A percentile compares a stretch with the other conserved stretches of the same genome.
Evolutionary conservation across 2,888 invertebrate species (phyloP).

Genomic region (Coenonympha glycerion): DNA sequence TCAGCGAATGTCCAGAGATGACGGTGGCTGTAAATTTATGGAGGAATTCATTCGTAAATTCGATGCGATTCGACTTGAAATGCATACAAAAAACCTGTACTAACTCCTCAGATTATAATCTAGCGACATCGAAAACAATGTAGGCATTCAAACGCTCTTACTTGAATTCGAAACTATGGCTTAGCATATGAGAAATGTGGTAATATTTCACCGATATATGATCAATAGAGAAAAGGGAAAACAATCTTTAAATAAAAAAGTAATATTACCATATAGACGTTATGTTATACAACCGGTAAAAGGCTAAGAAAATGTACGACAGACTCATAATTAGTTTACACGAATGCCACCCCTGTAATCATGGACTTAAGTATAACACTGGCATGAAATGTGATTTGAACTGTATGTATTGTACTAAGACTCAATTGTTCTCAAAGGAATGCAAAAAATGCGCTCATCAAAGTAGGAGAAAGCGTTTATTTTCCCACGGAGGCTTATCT

Average conservation of each 20-base stretch:
- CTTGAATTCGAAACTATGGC: slow-evolving; percentile 17
- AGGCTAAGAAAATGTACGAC: slow-evolving; percentile 3
- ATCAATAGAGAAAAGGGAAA: slow-evolving; percentile 36
- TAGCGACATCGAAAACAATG: too few species aligned
- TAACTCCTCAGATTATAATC: too few species aligned
- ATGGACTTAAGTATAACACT: background rate
- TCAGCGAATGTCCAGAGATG: too few species aligned
- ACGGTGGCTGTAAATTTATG: too few species aligned
- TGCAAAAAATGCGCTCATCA: slow-evolving; percentile 42
- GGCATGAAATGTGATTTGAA: background rate
- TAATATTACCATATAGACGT: slow-evolving; percentile 26
- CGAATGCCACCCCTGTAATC: slow-evolving; percentile 6
- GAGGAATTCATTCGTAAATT: too few species aligned
- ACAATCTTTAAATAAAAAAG: slow-evolving; percentile 18
- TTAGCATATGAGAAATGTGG: slow-evolving; percentile 7
- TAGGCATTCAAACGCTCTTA: too few species aligned
- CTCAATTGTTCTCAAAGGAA: slow-evolving; percentile 33
- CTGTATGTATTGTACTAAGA: slow-evolving; percentile 11
- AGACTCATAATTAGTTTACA: background rate
- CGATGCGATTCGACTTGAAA: too few species aligned
- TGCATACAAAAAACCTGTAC: too few species aligned
- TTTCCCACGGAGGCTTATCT: slow-evolving; percentile 52
- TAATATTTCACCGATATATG: slow-evolving; percentile 19
- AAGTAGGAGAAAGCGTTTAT: slow-evolving; percentile 39
- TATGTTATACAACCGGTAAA: slow-evolving; percentile 30